Conservation (phyloP, 1,140 invertebrate genomes). For the Gryon sp. region DNA sequence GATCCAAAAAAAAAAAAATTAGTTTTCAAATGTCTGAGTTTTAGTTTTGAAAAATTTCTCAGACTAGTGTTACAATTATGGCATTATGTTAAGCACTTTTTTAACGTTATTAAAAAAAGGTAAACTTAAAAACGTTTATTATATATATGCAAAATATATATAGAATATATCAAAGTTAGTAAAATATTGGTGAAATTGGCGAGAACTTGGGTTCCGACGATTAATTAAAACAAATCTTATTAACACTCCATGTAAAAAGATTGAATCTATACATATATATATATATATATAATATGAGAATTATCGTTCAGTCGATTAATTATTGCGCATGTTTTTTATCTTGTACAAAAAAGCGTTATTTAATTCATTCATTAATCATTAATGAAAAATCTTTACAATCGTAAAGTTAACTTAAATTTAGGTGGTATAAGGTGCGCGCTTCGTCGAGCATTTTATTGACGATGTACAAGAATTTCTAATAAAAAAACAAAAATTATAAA, state of each 20-base stretch:
- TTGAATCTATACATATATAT: constrained; percentile 12
- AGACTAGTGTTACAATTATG: constrained; percentile 12
- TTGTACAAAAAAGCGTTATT: constrained; percentile 52
- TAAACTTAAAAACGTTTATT: constrained; percentile 20
- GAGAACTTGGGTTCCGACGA: constrained; percentile 18
- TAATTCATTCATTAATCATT: constrained; percentile 37
- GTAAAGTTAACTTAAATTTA: constrained; percentile 49
- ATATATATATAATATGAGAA: constrained; percentile 13
- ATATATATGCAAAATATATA: constrained; percentile 9
- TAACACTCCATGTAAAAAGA: constrained; percentile 54
- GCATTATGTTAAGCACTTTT: constrained; percentile 13
- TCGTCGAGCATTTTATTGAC: constrained; percentile 27
- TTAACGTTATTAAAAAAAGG: constrained; percentile 30
- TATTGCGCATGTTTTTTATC: constrained; percentile 33
- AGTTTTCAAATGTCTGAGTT: background rate
- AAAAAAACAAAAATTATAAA: constrained; percentile 21
- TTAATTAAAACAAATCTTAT: constrained; percentile 10
- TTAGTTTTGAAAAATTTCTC: constrained; percentile 4
- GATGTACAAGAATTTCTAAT: constrained; percentile 41
- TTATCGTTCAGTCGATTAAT: constrained; percentile 27
- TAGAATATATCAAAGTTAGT: constrained; percentile 35
- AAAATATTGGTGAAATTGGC: constrained; percentile 6
- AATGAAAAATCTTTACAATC: constrained; percentile 32
- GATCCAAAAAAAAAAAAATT: too few species aligned
- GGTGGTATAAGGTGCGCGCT: constrained; percentile 32